Base-by-base conservation (phyloP, 2,113 vertebrate species). In the Dendrocopos noguchii region DNA sequence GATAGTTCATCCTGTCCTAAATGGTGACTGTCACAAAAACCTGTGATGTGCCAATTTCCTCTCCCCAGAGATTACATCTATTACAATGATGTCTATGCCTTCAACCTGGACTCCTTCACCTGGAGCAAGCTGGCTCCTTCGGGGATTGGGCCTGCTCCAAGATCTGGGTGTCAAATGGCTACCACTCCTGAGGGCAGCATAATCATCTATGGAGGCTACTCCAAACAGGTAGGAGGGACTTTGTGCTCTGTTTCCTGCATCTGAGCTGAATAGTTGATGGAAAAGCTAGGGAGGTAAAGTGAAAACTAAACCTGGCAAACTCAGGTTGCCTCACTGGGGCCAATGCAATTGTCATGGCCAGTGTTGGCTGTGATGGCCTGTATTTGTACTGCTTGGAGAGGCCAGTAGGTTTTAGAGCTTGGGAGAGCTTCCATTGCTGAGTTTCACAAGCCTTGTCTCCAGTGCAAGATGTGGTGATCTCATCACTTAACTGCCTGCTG, bases 121-220 rank as follows among this genome's bases (percentile, higher is more conserved):
- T 99, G 99, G 99, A 98, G 97, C 63, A 98, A 96, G 85, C 97
- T 99, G 74, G 66, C 97, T 68, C 98, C 98, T 0, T 97, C 98
- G 1, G 99, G 99, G 36, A 74, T 97, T 0, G 98, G 96, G 25
- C 99, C 99, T 42, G 95, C 91, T 4, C 98, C 99, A 0, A 98
- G 99, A 15, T 99, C 99, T 0, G 99, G 99, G 52, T 99, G 98
- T 95, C 98, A 98, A 19, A 98, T 99, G 98, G 97, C 96, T 29
- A 33, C 98, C 89, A 98, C 95, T 2, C 97, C 98, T 0, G 98
- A 99, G 42, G 98, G 98, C 11, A 90, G 95, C 12, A 65, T 99
- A 33, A 55, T 99, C 84, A 80, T 99, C 96, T 99, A 99, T 1
- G 99, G 99, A 3, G 99, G 99, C 60, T 99, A 99, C 97, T 99